Conservation (phyloP, 2,888 invertebrate species). For the Pachymerium ferrugineum region DNA sequence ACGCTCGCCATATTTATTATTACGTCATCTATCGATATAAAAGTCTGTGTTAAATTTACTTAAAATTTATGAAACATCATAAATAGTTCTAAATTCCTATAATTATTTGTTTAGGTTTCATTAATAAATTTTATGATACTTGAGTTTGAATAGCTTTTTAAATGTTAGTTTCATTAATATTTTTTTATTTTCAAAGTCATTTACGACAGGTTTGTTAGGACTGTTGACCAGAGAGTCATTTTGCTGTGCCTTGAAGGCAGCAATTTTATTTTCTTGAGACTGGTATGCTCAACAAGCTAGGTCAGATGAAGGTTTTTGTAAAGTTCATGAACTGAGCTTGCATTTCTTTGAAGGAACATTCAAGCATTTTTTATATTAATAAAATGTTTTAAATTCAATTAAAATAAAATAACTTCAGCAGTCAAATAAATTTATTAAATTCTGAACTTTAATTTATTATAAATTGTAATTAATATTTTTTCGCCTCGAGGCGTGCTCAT, state of each 20-base stretch:
- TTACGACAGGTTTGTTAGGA: not conserved
- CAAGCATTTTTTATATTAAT: no score
- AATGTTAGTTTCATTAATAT: not conserved
- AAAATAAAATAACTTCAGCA: no score
- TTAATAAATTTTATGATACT: not conserved
- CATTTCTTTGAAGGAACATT: not conserved
- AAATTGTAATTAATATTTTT: no score
- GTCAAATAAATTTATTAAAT: no score
- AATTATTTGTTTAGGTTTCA: not conserved
- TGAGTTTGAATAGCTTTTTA: not conserved
- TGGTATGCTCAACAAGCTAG: constrained; percentile 1
- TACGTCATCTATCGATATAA: no score
- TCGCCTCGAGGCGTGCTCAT: no score
- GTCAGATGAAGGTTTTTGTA: not conserved
- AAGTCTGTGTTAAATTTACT: no score
- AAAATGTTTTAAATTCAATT: no score
- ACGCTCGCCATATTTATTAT: no score
- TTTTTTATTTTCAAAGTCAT: not conserved
- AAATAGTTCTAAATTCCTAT: no score
- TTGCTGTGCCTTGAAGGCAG: not conserved
- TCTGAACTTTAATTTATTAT: no score
- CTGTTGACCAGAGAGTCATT: not conserved
- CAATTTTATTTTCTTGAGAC: constrained; percentile 12
- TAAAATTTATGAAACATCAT: no score
- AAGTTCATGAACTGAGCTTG: not conserved